Evolutionary conservation across 2,113 vertebrate genomes (phyloP).

Genomic region (Ornithorhynchus anatinus): DNA sequence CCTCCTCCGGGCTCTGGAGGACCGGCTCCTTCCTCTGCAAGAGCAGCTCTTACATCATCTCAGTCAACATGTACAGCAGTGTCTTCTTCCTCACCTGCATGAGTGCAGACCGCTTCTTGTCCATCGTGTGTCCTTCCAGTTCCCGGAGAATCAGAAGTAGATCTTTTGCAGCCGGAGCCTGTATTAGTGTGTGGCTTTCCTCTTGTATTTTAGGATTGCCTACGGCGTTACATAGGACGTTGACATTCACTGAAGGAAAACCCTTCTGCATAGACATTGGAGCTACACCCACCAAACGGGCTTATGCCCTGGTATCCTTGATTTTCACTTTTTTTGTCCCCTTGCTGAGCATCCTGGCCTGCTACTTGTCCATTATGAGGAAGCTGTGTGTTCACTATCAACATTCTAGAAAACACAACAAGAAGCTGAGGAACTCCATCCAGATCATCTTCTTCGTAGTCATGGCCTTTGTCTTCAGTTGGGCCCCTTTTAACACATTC

Average conservation of each 20-base stretch:
- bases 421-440: slow-evolving; percentile 75
- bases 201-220: slow-evolving; percentile 72
- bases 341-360: slow-evolving; percentile 69
- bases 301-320: slow-evolving; percentile 51
- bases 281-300: not conserved
- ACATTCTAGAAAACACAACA: slow-evolving; percentile 63
- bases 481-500: slow-evolving; percentile 77
- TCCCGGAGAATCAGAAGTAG: slow-evolving; percentile 64
- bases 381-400: slow-evolving; percentile 71
- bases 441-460: slow-evolving; percentile 70
- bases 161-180: slow-evolving; percentile 41
- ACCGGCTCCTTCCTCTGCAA: slow-evolving; percentile 73
- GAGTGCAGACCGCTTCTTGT: slow-evolving; percentile 75
- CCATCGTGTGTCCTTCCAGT: slow-evolving; percentile 54
- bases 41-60: slow-evolving; percentile 73
- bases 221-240: slow-evolving; percentile 66
- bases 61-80: slow-evolving; percentile 78
- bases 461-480: slow-evolving; percentile 73
- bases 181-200: slow-evolving; percentile 65
- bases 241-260: slow-evolving; percentile 41
- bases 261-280: slow-evolving; percentile 63
- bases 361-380: slow-evolving; percentile 73
- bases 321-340: slow-evolving; percentile 74
- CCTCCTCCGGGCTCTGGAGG: slow-evolving; percentile 53
- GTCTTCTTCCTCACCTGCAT: slow-evolving; percentile 75